Percentiles rank a stretch among this genome's conserved stretches.
Conservation (phyloP, 2,888 invertebrate genomes). For the Tuberolachnus salignus region DNA sequence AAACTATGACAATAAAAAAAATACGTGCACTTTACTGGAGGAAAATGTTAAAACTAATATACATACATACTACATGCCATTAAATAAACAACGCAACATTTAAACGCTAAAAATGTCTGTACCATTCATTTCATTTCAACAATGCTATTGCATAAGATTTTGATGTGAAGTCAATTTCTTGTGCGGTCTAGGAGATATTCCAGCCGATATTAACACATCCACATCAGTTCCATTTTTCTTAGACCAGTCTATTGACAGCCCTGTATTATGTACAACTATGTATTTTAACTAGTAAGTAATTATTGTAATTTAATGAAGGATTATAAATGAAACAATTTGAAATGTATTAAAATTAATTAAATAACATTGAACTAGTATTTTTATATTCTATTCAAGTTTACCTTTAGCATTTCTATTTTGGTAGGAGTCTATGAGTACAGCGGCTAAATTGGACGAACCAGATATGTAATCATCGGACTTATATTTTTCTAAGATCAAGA, state of each 20-base stretch:
- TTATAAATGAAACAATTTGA: background rate
- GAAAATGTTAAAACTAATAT: background rate
- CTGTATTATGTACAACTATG: constrained; percentile 29
- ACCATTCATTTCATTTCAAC: constrained; percentile 18
- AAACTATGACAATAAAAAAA: background rate
- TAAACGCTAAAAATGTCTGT: background rate
- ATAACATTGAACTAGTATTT: constrained; percentile 62
- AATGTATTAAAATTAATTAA: background rate
- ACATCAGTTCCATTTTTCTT: constrained; percentile 64
- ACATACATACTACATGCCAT: background rate
- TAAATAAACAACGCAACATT: background rate
- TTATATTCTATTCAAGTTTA: constrained; percentile 56
- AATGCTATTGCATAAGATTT: constrained; percentile 12
- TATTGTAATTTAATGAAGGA: background rate
- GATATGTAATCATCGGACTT: constrained; percentile 35
- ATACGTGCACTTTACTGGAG: background rate
- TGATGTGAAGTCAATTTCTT: constrained; percentile 70
- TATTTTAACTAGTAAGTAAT: constrained; percentile 14
- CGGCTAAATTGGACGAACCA: constrained; percentile 66
- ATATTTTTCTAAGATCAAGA: constrained; percentile 47
- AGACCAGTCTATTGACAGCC: constrained; percentile 30
- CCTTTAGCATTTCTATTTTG: constrained; percentile 63
- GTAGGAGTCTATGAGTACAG: constrained; percentile 67
- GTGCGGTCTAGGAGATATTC: constrained; percentile 73
- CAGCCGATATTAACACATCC: constrained; percentile 62